phyloP scores from a whole-genome alignment of 2,113 vertebrate species.

The Microcebus lehilahytsara region DNA sequence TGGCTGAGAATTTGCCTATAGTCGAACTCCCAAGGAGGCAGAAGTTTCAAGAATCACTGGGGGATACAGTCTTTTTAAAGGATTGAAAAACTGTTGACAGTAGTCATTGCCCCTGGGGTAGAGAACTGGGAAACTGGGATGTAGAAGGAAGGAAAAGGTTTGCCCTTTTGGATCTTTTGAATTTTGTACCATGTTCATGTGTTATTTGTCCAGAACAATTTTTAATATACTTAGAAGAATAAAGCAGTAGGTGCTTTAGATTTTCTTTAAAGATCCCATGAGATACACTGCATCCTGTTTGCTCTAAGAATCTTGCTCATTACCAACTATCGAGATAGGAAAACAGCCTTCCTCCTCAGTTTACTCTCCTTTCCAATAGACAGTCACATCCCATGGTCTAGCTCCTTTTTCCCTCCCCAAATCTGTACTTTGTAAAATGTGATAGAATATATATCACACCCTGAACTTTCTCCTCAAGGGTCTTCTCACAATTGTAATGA shows the following conservation, averaged over 20 bases:
- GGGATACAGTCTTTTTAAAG: background rate
- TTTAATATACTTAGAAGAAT: conserved; percentile 1
- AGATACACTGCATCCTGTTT: background rate
- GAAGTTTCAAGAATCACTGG: background rate
- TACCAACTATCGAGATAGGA: background rate
- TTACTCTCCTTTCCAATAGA: background rate
- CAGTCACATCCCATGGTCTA: background rate
- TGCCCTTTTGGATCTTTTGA: background rate
- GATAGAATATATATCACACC: background rate
- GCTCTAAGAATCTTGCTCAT: background rate
- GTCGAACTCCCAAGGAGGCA: background rate
- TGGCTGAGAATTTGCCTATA: conserved; percentile 1
- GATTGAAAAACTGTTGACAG: background rate
- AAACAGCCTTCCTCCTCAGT: background rate
- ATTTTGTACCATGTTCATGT: background rate
- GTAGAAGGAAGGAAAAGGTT: background rate
- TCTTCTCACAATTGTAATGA: conserved; percentile 1
- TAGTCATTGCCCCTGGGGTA: background rate
- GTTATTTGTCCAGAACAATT: background rate
- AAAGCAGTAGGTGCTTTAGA: background rate
- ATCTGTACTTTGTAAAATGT: background rate
- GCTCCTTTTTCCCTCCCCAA: background rate
- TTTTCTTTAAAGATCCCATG: background rate
- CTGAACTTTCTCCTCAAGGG: conserved; percentile 5
- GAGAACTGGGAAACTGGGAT: background rate